Conservation (phyloP, 2,888 invertebrate genomes). For the Mystacides longicornis region DNA sequence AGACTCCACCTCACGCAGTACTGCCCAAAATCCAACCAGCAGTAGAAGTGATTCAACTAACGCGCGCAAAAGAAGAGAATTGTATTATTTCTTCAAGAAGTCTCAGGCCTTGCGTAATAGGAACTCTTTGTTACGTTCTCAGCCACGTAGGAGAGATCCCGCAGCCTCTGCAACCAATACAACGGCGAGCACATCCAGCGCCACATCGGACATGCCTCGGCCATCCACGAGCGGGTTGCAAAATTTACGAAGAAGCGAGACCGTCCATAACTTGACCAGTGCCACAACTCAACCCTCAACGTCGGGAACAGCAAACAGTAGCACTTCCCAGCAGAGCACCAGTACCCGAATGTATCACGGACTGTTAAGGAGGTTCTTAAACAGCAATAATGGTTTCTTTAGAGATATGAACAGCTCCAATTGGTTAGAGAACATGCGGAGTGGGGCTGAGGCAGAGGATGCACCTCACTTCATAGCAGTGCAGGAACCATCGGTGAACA, state of each 20-base stretch:
- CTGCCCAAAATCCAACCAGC: conserved; percentile 44
- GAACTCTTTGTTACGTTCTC: neutral
- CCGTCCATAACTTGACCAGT: no score
- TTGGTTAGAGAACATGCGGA: conserved; percentile 10
- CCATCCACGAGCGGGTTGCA: neutral
- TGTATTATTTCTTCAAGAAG: neutral
- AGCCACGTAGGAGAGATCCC: neutral
- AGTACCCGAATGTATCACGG: conserved; percentile 10
- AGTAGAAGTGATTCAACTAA: conserved; percentile 39
- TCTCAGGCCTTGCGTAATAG: neutral
- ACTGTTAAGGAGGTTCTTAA: conserved; percentile 15
- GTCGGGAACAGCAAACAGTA: neutral
- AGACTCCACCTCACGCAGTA: conserved; percentile 42
- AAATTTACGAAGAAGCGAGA: neutral
- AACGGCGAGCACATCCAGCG: neutral
- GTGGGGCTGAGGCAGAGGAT: neutral
- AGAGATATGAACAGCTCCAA: conserved; percentile 12
- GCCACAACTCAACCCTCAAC: no score
- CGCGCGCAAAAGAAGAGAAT: neutral
- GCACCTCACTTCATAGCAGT: no score
- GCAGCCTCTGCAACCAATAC: neutral
- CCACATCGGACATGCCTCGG: neutral
- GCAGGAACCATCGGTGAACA: no score
- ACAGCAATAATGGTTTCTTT: conserved; percentile 11
- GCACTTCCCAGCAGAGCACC: neutral